Evolutionary conservation across 2,888 invertebrate genomes (phyloP), one percentile per base, ranked within the genome.

Genomic region (Gari tellinella): DNA sequence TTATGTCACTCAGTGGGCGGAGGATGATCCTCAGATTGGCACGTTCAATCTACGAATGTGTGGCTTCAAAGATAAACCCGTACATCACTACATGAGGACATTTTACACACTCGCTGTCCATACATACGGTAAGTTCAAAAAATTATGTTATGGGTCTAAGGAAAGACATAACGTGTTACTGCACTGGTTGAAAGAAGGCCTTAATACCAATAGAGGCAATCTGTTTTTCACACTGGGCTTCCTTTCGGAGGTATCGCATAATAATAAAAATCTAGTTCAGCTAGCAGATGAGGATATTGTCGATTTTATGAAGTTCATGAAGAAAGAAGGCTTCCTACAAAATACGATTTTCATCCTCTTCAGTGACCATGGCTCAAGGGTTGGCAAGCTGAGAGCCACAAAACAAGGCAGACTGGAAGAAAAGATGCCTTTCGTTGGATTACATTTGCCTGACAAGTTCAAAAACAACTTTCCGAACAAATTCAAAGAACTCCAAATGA

Each of bases 331-430:
- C 0, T 92, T 94, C 41, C 92, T 97, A 19, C 95, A 97, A 74
- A 94, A 96, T 83, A 96, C 98, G 0, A 89, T 98, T 77, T 92
- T 99, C 0, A 94, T 98, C 62, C 89, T 98, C 3, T 97, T 98
- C 97, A 96, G 97, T 4, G 98, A 99, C 92, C 98, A 99, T 91
- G 98, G 98, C 0, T 83, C 87, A 3, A 84, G 97, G 89, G 97
- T 96, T 92, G 95, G 96, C 0, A 94, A 94, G 58, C 94, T 97
- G 8, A 94, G 98, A 0, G 94, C 95, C 84, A 97, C 97, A 0
- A 93, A 96, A 7, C 97, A 98, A 91, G 98, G 98, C 0, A 97
- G 97, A 91, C 94, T 96, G 66, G 98, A 98, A 87, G 98, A 98
- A 90, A 94, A 98, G 0, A 90, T 98, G 67, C 98, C 98, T 0